Conservation (phyloP, 2,888 invertebrate species). For the Zootermopsis nevadensis region DNA sequence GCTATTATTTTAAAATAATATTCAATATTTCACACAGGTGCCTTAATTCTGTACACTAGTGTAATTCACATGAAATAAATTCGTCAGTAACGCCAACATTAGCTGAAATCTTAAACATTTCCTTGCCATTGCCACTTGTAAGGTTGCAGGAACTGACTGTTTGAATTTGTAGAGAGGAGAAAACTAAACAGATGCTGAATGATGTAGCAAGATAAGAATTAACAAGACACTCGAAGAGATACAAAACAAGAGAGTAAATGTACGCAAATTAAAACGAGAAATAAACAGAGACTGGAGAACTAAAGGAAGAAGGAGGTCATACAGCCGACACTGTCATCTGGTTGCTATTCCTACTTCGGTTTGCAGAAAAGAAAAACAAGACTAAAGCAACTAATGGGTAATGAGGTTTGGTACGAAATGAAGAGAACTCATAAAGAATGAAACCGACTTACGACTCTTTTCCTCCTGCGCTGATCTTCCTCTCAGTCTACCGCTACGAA, state of each 20-base stretch:
- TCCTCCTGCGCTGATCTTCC: no score
- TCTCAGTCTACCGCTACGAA: background rate
- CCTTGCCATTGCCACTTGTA: no score
- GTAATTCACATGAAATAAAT: no score
- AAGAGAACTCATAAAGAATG: constrained; percentile 12
- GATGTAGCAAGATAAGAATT: background rate
- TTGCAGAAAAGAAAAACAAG: background rate
- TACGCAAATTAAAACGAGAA: background rate
- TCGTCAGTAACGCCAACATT: no score
- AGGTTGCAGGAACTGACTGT: background rate
- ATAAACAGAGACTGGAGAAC: background rate
- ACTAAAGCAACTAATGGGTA: background rate
- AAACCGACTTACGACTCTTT: background rate
- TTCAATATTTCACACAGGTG: no score
- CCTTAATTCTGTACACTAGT: no score
- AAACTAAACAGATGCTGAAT: background rate
- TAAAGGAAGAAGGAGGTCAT: background rate
- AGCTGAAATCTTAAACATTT: no score
- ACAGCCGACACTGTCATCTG: background rate
- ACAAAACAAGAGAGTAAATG: background rate
- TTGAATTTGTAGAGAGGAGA: background rate
- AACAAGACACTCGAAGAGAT: background rate
- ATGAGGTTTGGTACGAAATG: background rate
- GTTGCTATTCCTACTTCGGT: background rate
- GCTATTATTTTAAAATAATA: no score